A percentile compares a stretch with the other conserved stretches of the same genome.
Conservation (phyloP, 2,797 vertebrate species). For the Mallotus villosus region DNA sequence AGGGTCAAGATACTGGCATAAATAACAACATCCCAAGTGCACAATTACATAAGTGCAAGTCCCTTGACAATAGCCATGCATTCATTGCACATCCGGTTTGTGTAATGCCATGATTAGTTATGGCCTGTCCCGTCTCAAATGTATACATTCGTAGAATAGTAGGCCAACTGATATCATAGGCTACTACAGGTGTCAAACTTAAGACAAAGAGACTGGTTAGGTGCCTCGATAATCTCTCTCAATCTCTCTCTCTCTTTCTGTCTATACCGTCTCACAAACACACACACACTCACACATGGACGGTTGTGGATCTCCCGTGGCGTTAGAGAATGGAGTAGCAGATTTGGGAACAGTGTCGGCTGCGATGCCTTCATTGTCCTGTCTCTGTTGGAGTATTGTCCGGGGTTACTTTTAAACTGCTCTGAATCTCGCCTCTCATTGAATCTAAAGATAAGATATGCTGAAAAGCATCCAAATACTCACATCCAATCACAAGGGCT, state of each 20-base stretch:
- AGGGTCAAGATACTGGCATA: neutral
- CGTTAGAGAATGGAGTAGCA: slow-evolving; percentile 76
- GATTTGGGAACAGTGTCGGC: slow-evolving; percentile 77
- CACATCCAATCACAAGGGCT: slow-evolving; percentile 32
- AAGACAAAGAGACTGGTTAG: neutral
- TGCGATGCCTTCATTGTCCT: slow-evolving; percentile 82
- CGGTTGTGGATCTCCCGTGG: slow-evolving; percentile 77
- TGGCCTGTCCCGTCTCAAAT: too few species aligned
- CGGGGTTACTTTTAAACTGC: slow-evolving; percentile 79
- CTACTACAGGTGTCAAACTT: too few species aligned
- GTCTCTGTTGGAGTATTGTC: slow-evolving; percentile 79
- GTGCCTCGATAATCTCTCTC: neutral
- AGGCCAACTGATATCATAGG: too few species aligned
- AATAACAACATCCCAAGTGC: neutral
- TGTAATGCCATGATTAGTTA: too few species aligned
- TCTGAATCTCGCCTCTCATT: slow-evolving; percentile 77
- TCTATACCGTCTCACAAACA: slow-evolving; percentile 23
- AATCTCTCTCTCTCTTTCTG: neutral
- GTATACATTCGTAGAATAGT: neutral
- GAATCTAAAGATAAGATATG: slow-evolving; percentile 77
- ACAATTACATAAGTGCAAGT: neutral
- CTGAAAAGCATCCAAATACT: slow-evolving; percentile 63
- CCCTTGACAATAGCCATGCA: neutral
- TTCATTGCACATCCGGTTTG: neutral
- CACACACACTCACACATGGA: slow-evolving; percentile 23